phyloP scores from a whole-genome alignment of 2,797 vertebrate species.

The Thaleichthys pacificus region DNA sequence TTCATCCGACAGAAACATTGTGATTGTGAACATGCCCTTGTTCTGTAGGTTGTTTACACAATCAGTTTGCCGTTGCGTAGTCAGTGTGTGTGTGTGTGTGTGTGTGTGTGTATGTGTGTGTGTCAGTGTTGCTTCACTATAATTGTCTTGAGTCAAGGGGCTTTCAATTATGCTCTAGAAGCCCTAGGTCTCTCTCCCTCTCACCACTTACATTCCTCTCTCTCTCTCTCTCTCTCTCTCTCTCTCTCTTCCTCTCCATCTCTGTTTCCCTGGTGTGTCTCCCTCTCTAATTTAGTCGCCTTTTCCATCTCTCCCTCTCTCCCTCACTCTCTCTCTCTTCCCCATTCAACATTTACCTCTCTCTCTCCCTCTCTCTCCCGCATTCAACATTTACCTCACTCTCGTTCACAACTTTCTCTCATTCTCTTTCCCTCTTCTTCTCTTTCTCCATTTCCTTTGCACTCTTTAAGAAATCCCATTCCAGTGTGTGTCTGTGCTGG shows the following conservation, averaged over 20 bases:
- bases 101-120: slow-evolving; percentile 40
- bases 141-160: slow-evolving; percentile 57
- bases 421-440: neutral
- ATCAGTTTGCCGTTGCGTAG: slow-evolving; percentile 12
- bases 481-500: slow-evolving; percentile 68
- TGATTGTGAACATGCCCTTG: neutral
- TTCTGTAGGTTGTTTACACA: neutral
- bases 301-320: slow-evolving; percentile 37
- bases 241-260: slow-evolving; percentile 22
- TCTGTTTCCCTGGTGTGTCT: slow-evolving; percentile 38
- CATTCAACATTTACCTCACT: slow-evolving; percentile 9
- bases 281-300: slow-evolving; percentile 19
- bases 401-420: neutral
- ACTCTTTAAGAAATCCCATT: slow-evolving; percentile 62
- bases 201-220: slow-evolving; percentile 7
- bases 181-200: slow-evolving; percentile 13
- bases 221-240: slow-evolving; percentile 18
- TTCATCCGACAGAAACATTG: neutral
- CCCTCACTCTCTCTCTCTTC: slow-evolving; percentile 40
- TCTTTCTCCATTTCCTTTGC: neutral
- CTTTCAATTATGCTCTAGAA: slow-evolving; percentile 61
- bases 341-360: slow-evolving; percentile 14
- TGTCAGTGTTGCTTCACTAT: slow-evolving; percentile 57
- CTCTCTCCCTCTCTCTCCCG: slow-evolving; percentile 26
- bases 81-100: slow-evolving; percentile 15